Evolutionary conservation across 2,797 vertebrate genomes (phyloP), one percentile per base, ranked within the genome.

Genomic region (Pogoniulus pusillus): DNA sequence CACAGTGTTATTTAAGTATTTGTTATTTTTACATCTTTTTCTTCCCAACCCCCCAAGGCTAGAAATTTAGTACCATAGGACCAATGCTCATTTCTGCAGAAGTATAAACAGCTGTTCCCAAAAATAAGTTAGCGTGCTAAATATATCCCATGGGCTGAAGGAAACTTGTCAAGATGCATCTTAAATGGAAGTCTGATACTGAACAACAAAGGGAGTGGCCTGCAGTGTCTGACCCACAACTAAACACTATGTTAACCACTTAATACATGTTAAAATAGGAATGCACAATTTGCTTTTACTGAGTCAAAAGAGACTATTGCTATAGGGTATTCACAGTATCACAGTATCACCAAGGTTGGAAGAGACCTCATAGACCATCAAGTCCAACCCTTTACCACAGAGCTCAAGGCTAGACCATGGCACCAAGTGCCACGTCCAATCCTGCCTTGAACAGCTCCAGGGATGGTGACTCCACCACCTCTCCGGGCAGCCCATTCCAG

Each of bases 111-210:
- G 29, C 32, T 17, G 2, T 73, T 78, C 30, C 79, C 64, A 12
- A 87, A 89, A 96, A 91, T 69, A 89, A 64, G 79, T 51, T 45
- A 53, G 14, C 53, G 35, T 3, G 12, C 85, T 94, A 93, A 92
- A 90, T 69, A 59, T 80, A 85, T 63, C 45, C 16, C 74, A 57
- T 8, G 12, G 32, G 58, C 68, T 84, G 71, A 91, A 95, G 53
- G 57, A 91, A 93, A 85, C 39, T 37, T 87, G 62, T 90, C 76
- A 90, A 80, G 74, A 73, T 82, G 51, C 64, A 82, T 89, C 93
- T 87, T 55, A 81, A 74, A 74, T 51, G 32, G 26, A 76, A 79
- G 26, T 26, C 53, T 81, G 60, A 53, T 74, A 74, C 9, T 1
- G 2, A 87, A 53, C 60, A 85, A 37, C 37, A 80, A 72, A 68